Conservation (phyloP, 2,888 invertebrate genomes). For the Eilema griseolum region DNA sequence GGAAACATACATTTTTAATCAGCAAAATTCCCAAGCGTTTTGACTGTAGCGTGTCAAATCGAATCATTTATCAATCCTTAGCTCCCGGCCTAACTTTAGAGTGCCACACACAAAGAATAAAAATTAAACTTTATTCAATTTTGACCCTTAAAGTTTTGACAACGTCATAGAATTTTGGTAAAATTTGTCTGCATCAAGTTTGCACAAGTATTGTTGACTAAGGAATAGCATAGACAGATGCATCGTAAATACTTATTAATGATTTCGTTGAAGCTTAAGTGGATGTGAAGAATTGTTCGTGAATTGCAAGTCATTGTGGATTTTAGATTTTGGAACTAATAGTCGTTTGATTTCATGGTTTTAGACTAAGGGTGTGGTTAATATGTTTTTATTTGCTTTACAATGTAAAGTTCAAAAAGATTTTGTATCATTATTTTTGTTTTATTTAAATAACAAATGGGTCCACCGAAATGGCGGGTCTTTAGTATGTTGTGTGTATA, state of each 20-base stretch:
- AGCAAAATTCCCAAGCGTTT: conserved; percentile 64
- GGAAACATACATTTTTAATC: conserved; percentile 62
- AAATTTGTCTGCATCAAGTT: conserved; percentile 24
- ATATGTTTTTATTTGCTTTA: conserved; percentile 5
- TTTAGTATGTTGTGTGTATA: not conserved
- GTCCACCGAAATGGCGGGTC: not conserved
- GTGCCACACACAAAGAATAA: conserved; percentile 57
- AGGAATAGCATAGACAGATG: conserved; percentile 70
- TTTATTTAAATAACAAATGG: not conserved
- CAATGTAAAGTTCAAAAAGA: not conserved
- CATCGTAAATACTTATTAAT: conserved; percentile 75
- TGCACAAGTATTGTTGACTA: conserved; percentile 63
- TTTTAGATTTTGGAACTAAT: conserved; percentile 29
- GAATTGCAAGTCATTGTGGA: conserved; percentile 48
- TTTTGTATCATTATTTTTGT: not conserved
- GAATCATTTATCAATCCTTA: conserved; percentile 66
- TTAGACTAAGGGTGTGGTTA: conserved; percentile 14
- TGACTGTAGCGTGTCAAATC: conserved; percentile 61
- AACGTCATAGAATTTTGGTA: not conserved
- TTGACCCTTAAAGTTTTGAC: fast-evolving
- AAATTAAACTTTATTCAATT: conserved; percentile 3
- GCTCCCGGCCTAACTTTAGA: conserved; percentile 57
- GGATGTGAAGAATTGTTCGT: conserved; percentile 57
- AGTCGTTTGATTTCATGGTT: conserved; percentile 26
- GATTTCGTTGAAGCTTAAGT: conserved; percentile 65